Conservation (phyloP, 37 sponge, comb jelly and placozoan species). For the Tethya wilhelma region DNA sequence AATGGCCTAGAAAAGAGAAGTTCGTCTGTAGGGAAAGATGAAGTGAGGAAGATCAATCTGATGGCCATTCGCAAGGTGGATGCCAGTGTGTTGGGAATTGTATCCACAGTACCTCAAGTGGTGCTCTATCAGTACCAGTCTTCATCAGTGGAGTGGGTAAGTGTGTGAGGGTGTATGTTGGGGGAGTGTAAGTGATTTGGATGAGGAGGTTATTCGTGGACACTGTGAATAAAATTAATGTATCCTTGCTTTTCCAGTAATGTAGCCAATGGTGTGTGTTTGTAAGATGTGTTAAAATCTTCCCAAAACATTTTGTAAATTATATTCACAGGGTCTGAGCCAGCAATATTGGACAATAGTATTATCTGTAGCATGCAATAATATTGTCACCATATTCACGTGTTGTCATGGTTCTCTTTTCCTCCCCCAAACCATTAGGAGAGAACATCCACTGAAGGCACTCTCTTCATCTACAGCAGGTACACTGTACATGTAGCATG, state of each 20-base stretch:
- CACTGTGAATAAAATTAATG: background rate
- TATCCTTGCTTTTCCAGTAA: background rate
- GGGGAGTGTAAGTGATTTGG: background rate
- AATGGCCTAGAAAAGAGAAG: background rate
- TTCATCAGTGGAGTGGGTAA: conserved; percentile 57
- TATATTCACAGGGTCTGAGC: background rate
- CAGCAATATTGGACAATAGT: too few species aligned
- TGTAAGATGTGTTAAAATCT: background rate
- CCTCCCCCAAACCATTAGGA: too few species aligned
- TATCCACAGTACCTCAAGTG: conserved; percentile 56
- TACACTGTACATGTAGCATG: background rate
- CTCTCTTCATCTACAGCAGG: conserved; percentile 59
- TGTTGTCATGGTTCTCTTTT: too few species aligned
- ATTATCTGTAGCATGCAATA: background rate
- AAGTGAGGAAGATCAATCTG: conserved; percentile 55
- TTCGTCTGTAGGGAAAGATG: background rate
- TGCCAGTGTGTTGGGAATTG: conserved; percentile 7
- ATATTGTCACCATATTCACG: background rate
- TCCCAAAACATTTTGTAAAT: background rate
- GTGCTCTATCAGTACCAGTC: conserved; percentile 60
- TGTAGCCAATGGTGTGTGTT: background rate
- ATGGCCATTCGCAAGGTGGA: conserved; percentile 49
- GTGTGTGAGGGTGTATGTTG: background rate
- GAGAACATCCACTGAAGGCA: conserved; percentile 63
- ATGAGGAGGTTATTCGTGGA: background rate